Evolutionary conservation across 2,888 invertebrate species (phyloP).

Genomic region (Nesidiocoris tenuis): DNA sequence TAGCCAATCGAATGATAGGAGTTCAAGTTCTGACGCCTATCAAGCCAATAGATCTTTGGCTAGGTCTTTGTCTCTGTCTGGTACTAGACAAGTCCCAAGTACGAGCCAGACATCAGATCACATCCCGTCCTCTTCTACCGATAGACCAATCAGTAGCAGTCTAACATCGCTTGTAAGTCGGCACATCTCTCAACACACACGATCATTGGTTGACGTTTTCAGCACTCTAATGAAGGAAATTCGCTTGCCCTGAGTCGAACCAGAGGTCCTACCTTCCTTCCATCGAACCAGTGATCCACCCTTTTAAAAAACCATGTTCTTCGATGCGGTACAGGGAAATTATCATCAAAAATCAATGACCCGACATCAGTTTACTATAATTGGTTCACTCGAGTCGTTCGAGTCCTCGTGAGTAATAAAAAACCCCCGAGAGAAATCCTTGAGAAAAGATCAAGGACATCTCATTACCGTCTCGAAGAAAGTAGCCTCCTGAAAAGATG

Average conservation of each 20-base stretch:
- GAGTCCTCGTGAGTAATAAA: no score
- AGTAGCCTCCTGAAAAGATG: no score
- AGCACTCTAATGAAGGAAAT: not conserved
- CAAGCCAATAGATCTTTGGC: not conserved
- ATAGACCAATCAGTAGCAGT: not conserved
- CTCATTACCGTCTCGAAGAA: no score
- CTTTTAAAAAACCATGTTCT: not conserved
- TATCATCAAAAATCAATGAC: no score
- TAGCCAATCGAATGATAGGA: slow-evolving; percentile 15
- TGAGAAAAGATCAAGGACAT: no score
- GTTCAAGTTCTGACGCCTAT: not conserved
- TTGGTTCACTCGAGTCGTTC: no score
- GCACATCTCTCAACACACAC: not conserved
- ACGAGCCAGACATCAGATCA: not conserved
- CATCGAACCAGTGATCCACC: not conserved
- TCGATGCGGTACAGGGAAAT: no score
- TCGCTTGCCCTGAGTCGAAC: slow-evolving; percentile 31
- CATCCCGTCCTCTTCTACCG: not conserved
- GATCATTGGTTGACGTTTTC: not conserved
- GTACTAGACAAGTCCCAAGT: slow-evolving; percentile 17
- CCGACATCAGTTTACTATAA: no score
- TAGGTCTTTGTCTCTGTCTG: slow-evolving; percentile 29
- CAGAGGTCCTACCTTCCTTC: slow-evolving; percentile 19
- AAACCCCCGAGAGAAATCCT: no score
- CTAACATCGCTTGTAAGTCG: slow-evolving; percentile 25